These are phyloP conservation scores for Callithrix jacchus DNA, from an alignment of 2,113 vertebrate species.

Conservation along the genomic window DNA sequence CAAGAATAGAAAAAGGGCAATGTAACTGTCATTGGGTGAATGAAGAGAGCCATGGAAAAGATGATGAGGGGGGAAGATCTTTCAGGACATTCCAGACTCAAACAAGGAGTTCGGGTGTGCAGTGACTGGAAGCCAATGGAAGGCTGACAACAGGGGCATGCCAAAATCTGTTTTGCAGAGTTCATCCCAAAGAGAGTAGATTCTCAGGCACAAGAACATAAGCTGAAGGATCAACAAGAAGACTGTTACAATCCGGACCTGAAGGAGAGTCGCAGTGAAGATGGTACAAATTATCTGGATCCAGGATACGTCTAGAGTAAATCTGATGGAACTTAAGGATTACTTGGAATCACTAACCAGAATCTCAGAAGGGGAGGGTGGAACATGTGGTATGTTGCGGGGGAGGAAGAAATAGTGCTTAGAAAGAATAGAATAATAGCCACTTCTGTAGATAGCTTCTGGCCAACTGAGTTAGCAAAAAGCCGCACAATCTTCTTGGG, in stretches of 20 bases:
- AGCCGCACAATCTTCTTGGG: neutral
- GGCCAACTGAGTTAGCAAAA: neutral
- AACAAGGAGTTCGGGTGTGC: neutral
- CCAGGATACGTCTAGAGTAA: neutral
- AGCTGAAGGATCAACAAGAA: neutral
- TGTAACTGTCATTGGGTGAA: neutral
- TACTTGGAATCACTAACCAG: neutral
- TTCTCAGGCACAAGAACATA: neutral
- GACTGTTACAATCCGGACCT: neutral
- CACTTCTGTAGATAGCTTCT: neutral
- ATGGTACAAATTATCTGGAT: neutral
- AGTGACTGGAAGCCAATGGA: neutral
- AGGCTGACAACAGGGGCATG: neutral
- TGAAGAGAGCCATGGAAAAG: neutral
- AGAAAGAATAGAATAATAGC: neutral
- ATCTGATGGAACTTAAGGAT: neutral
- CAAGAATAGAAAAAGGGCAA: neutral
- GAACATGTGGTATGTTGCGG: fast-evolving
- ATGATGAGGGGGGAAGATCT: neutral
- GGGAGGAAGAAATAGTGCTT: fast-evolving
- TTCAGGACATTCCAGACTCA: neutral
- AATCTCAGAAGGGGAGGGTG: neutral
- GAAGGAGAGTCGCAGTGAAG: neutral
- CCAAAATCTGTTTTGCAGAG: neutral
- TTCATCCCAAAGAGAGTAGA: neutral